Base-by-base conservation (phyloP, 2,888 invertebrate genomes). In the Anodontia alba region DNA sequence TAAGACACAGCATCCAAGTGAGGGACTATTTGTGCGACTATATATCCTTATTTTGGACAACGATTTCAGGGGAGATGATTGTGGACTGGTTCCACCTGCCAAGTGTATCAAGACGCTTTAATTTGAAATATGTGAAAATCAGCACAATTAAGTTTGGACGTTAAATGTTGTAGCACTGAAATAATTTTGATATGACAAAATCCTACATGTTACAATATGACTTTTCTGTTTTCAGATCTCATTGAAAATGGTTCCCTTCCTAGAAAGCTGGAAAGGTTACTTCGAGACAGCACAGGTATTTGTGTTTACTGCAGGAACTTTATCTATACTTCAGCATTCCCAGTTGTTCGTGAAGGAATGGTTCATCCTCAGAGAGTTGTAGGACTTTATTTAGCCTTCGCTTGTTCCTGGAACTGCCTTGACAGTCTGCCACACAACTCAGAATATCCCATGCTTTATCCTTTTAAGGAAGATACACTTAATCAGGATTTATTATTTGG, bases 361-460 rank as follows among this genome's bases (percentile, higher is more conserved):
- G 57, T 57, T 5, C 10, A 26, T 17, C 57, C 57, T 26, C 57
- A 57, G 29, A 26, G 29, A 26, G 57, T 57, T 57, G 57, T 57
- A 7, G 57, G 57, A 23, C 57, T 57, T 26, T 57, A 57, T 57
- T 57, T 57, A 57, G 57, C 23, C 12, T 57, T 57, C 57, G 10
- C 7, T 29, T 57, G 57, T 15, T 57, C 57, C 15, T 57, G 23
- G 57, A 57, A 57, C 29, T 57, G 57, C 26, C 15, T 57, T 12
- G 15, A 57, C 26, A 23, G 26, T 29, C 29, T 57, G 2, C 57
- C 57, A 29, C 2, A 23, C 5, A 23, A 26, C 23, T 15, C 29
- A 10, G 29, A 23, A 23, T 57, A 57, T 29, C 57, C 57, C 10
- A 57, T 57, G 57, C 23, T 57, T n/a, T 57, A 8, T 57, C 57